Conservation (phyloP, 2,113 vertebrate species). For the Haemorhous mexicanus region DNA sequence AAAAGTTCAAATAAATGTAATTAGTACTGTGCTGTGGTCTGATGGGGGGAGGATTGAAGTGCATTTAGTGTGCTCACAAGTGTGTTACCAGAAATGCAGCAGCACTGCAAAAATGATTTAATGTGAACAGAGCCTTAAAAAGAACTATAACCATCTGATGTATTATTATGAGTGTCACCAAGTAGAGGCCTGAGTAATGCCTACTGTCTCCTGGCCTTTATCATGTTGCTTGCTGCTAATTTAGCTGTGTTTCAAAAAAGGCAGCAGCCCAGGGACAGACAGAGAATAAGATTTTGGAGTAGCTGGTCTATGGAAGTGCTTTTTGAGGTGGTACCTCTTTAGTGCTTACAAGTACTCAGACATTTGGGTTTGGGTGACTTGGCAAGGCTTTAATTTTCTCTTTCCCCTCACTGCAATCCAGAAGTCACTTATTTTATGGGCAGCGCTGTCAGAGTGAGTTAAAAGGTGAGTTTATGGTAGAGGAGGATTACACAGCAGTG, state of each 20-base stretch:
- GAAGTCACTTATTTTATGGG: neutral
- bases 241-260: neutral
- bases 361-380: neutral
- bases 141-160: neutral
- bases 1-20: neutral
- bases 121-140: neutral
- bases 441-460: neutral
- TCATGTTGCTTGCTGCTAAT: neutral
- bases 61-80: neutral
- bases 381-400: neutral
- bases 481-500: neutral
- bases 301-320: neutral
- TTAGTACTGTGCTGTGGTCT: neutral
- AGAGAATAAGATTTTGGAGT: neutral
- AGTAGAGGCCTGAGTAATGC: neutral
- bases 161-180: neutral
- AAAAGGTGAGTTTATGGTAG: neutral
- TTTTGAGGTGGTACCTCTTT: neutral
- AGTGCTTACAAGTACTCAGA: neutral
- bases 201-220: neutral
- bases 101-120: neutral
- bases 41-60: neutral
- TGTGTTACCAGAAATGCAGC: neutral
- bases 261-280: neutral
- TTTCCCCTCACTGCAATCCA: neutral